A percentile compares a stretch with the other conserved stretches of the same genome.
Evolutionary conservation across 2,888 invertebrate species (phyloP).

Genomic region (Macrostomum cliftonense): DNA sequence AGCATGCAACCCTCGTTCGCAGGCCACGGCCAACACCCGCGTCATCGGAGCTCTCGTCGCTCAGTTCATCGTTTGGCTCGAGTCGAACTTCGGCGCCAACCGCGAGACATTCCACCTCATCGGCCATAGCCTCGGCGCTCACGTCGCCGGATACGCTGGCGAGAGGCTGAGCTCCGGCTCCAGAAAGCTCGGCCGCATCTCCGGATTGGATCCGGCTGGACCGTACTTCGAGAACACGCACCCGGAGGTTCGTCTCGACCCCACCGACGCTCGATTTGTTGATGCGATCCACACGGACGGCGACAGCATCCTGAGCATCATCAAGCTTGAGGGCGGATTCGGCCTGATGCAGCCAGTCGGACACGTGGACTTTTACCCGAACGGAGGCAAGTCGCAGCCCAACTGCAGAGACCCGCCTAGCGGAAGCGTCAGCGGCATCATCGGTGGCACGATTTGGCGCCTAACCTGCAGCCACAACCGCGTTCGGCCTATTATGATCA

Average conservation of each 20-base stretch:
- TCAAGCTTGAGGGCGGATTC: neutral
- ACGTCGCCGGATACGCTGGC: slow-evolving; percentile 20
- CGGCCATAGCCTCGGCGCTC: slow-evolving; percentile 26
- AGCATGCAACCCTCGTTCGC: too few relatives aligned
- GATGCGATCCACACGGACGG: slow-evolving; percentile 43
- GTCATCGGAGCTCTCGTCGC: slow-evolving; percentile 66
- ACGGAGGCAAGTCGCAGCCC: slow-evolving; percentile 15
- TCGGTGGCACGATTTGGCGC: too few relatives aligned
- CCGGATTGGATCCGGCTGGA: slow-evolving; percentile 37
- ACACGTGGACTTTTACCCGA: slow-evolving; percentile 22
- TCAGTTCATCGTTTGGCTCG: slow-evolving; percentile 42
- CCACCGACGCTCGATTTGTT: slow-evolving; percentile 59
- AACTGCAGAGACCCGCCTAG: neutral
- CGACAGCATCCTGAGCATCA: neutral
- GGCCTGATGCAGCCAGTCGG: slow-evolving; percentile 15
- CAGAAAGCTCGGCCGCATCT: slow-evolving; percentile 18
- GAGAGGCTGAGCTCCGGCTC: slow-evolving; percentile 9
- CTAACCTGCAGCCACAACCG: too few relatives aligned
- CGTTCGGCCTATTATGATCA: too few relatives aligned
- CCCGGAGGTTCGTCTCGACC: slow-evolving; percentile 54
- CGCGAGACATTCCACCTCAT: slow-evolving; percentile 18
- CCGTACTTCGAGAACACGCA: slow-evolving; percentile 72
- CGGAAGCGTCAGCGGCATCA: too few relatives aligned
- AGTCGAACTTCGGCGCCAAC: slow-evolving; percentile 15
- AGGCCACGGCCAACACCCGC: slow-evolving; percentile 73